A percentile compares a stretch with the other conserved stretches of the same genome.
Conservation (phyloP, 1,140 invertebrate species). For the Halictus rubicundus region DNA sequence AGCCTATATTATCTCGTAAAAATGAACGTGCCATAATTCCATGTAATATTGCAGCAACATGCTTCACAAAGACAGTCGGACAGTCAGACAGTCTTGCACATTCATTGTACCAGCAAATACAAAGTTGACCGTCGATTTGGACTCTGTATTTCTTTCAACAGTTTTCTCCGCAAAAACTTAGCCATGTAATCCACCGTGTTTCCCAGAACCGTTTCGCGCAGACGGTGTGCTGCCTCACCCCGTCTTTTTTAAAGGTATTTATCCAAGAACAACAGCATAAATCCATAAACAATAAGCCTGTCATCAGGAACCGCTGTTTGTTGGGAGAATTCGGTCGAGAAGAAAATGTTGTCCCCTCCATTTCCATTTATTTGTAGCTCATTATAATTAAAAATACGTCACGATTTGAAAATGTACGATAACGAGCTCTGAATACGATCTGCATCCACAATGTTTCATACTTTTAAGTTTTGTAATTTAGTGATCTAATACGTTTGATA, state of each 20-base stretch:
- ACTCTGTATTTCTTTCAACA: slow-evolving; percentile 48
- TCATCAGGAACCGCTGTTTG: slow-evolving; percentile 8
- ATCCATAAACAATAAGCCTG: slow-evolving; percentile 55
- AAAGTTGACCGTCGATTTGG: slow-evolving; percentile 55
- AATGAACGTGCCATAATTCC: slow-evolving; percentile 39
- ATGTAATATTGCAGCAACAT: slow-evolving; percentile 12
- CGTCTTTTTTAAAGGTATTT: slow-evolving; percentile 50
- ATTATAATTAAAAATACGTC: neutral
- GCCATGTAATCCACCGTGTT: slow-evolving; percentile 42
- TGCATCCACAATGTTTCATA: no score
- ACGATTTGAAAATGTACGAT: neutral
- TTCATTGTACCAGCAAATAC: slow-evolving; percentile 7
- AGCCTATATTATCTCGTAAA: slow-evolving; percentile 48
- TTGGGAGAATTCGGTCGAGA: neutral
- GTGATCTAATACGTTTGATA: no score
- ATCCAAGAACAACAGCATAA: slow-evolving; percentile 37
- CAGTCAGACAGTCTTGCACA: no score
- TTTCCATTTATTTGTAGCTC: neutral
- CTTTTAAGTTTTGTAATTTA: no score
- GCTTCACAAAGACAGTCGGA: neutral
- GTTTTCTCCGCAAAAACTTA: slow-evolving; percentile 54
- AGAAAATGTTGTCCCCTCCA: neutral
- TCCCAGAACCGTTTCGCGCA: slow-evolving; percentile 36
- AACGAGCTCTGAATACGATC: neutral
- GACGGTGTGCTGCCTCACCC: slow-evolving; percentile 9